Evolutionary conservation across 2,113 vertebrate genomes (phyloP), one percentile per base, ranked within the genome.

Genomic region (Kryptolebias marmoratus): DNA sequence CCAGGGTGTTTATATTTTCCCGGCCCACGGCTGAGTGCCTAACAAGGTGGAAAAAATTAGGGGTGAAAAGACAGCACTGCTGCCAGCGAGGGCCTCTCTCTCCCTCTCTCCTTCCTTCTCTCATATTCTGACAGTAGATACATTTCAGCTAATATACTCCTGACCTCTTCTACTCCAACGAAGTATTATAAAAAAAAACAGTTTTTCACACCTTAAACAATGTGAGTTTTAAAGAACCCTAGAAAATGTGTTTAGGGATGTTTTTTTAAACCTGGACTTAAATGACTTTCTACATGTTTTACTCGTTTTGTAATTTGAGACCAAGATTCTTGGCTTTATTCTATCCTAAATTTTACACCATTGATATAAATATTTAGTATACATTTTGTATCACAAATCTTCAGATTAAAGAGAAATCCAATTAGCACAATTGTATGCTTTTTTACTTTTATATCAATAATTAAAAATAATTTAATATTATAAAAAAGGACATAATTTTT

Each of bases 41-140:
- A 92, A 91, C 91, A 92, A 92, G 89, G 87, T 91, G 91, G 91
- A 92, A 92, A 91, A 82, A 91, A 92, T 91, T 87, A 89, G 83
- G 87, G 87, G 86, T 90, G 91, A 92, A 91, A 91, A 90, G 88
- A 86, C 79, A 85, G 84, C 64, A 79, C 68, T 86, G 89, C 91
- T 92, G 91, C 91, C 91, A 92, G 89, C 89, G 30, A 91, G 77
- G 76, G 77, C 72, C 84, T 86, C 81, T 81, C 75, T 71, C 70
- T 82, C 55, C 77, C 73, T 71, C 66, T 83, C 54, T 79, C 50
- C 14, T 39, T 70, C 68, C 39, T 50, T 73, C 58, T 77, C 79
- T 87, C 76, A 70, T 73, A 83, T 79, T 86, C 77, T 86, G 88
- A 89, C 84, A 91, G 84, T 91, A 71, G 87, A 92, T 92, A 89